These are phyloP conservation scores for Carettochelys insculpta DNA, from an alignment of 2,113 vertebrate genomes.

Conservation along the genomic window DNA sequence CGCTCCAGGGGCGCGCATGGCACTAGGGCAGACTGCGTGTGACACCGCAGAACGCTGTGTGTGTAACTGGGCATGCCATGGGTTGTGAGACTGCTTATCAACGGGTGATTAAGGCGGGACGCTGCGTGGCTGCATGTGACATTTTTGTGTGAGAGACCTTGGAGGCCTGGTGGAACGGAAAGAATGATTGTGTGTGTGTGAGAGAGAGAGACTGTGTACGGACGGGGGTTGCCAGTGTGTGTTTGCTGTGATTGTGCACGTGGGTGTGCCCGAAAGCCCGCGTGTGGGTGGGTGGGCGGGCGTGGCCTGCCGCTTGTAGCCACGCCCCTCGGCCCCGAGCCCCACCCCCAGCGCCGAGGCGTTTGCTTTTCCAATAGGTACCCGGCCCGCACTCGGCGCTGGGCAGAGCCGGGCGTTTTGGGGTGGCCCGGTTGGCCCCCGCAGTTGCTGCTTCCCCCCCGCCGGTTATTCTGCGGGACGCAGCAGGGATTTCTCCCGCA, in stretches of 20 bases:
- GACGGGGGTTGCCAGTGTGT: too few species aligned
- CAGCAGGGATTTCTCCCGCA: neutral
- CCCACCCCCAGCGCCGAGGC: neutral
- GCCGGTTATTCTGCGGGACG: too few species aligned
- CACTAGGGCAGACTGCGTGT: too few species aligned
- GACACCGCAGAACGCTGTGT: neutral
- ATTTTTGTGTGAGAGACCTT: neutral
- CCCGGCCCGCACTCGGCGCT: too few species aligned
- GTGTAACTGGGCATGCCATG: neutral
- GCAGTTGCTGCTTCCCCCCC: too few species aligned
- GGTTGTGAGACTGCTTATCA: too few species aligned
- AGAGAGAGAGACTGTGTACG: too few species aligned
- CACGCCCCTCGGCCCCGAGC: neutral
- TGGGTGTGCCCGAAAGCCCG: neutral
- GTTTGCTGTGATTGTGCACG: too few species aligned
- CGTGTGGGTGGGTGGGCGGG: neutral
- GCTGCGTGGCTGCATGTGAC: neutral
- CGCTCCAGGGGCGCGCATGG: too few species aligned
- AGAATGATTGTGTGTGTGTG: neutral
- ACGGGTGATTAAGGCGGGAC: too few species aligned
- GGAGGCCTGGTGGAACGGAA: neutral
- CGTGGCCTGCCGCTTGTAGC: neutral
- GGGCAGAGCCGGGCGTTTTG: neutral
- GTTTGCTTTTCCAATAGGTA: neutral
- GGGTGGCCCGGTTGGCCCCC: neutral